Evolutionary conservation across 2,888 invertebrate genomes (phyloP).

Genomic region (Lymantria dispar): DNA sequence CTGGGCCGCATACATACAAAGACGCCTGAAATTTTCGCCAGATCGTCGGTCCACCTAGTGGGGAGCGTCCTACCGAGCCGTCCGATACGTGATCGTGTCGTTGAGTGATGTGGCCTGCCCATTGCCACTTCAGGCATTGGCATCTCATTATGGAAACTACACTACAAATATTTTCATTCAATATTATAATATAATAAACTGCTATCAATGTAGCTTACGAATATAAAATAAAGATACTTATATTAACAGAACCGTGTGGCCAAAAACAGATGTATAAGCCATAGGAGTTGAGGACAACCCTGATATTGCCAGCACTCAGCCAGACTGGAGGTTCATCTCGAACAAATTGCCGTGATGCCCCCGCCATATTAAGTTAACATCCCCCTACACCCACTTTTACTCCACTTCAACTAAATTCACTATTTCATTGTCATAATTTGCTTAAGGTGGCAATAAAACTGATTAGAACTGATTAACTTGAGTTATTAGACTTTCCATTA

Average conservation of each 20-base stretch:
- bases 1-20: no score
- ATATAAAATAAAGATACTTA: no score
- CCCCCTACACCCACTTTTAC: conserved; percentile 46
- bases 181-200: no score
- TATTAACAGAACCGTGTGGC: conserved; percentile 12
- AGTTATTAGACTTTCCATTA: conserved; percentile 10
- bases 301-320: conserved; percentile 58
- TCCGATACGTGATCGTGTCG: no score
- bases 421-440: conserved; percentile 58
- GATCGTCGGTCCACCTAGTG: no score
- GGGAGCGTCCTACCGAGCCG: no score
- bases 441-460: conserved; percentile 45
- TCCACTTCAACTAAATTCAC: conserved; percentile 51
- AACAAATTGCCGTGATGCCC: conserved; percentile 79
- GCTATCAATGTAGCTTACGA: no score
- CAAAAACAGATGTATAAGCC: conserved; percentile 21
- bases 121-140: no score
- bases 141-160: no score
- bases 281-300: conserved; percentile 50
- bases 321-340: conserved; percentile 69
- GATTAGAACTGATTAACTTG: conserved; percentile 28
- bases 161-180: no score
- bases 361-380: conserved; percentile 77
- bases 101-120: no score
- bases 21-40: no score